Evolutionary conservation across 2,113 vertebrate genomes (phyloP), one percentile per base, ranked within the genome.

Genomic region (Pipra filicauda): DNA sequence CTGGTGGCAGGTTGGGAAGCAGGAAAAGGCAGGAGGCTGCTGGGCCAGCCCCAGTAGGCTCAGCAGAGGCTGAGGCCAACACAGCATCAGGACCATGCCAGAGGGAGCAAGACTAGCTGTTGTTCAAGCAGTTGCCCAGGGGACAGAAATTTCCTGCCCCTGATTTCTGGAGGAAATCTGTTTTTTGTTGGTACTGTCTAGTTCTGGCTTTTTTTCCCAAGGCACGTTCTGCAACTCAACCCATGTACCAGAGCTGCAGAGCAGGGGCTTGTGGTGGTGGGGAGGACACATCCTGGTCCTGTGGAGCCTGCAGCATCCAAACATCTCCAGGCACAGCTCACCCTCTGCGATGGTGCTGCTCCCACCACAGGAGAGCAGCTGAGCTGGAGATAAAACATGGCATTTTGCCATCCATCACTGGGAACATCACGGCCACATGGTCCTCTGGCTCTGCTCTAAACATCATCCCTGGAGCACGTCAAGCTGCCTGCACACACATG

Each of bases 21-120:
- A 2, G 33, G 33, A n/a, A 57, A 85, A 78, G 52, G 52, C 2
- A 6, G 43, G 66, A 78, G 24, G 24, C 37, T 77, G 59, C 48
- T 74, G 64, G 51, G 58, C 37, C n/a, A 73, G 65, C 59, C 69
- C 80, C 76, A 33, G 44, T 17, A 55, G 30, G 39, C 9, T 87
- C 61, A 55, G 5, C 70, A 88, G 48, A 59, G 46, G n/a, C 37
- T 61, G 85, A 46, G 49, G 48, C 71, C 82, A 90, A 21, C 44
- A 21, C 3, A 0, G 26, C 7, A 11, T n/a, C 2, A 1, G 46
- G 59, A 83, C 67, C 41, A 54, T 0, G 3, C 19, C 1, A 4
- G 41, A 62, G 27, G 51, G 65, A 95, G 43, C 55, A 69, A 88
- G 64, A 21, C 18, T 79, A 93, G 86, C 72, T 96, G 89, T 35